phyloP scores from a whole-genome alignment of 2,113 vertebrate genomes.

The Cathartes aura region DNA sequence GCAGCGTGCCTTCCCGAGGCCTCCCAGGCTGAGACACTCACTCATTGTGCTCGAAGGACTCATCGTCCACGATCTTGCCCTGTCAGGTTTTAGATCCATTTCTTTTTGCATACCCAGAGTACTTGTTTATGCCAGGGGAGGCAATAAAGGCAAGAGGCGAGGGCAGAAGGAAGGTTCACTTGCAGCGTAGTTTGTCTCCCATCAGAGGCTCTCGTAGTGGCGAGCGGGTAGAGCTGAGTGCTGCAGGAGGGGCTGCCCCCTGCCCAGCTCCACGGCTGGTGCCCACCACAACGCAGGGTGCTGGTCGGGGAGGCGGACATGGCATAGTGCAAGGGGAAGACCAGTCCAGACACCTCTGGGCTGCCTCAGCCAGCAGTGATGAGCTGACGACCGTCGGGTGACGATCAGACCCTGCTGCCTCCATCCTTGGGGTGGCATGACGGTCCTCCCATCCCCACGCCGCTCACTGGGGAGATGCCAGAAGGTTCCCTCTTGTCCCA shows the following conservation, averaged over 20 bases:
- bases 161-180: not conserved
- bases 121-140: not conserved
- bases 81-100: rapidly evolving
- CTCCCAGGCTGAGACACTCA: not conserved
- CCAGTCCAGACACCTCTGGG: not conserved
- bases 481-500: not conserved
- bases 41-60: rapidly evolving
- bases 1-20: not conserved
- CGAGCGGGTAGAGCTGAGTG: not conserved
- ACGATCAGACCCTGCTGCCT: not conserved
- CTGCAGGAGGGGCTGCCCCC: not conserved
- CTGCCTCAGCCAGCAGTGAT: not conserved
- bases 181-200: not conserved
- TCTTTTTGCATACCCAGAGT: rapidly evolving
- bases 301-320: rapidly evolving
- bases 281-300: not conserved
- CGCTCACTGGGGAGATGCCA: rapidly evolving
- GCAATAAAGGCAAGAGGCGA: not conserved
- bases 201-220: not conserved
- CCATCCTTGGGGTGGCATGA: not conserved
- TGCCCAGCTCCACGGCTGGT: not conserved
- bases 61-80: not conserved
- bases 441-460: rapidly evolving
- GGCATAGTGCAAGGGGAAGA: not conserved
- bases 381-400: rapidly evolving